Conservation (phyloP, 92 coral and sea anemone species). For the Ricordea florida region DNA sequence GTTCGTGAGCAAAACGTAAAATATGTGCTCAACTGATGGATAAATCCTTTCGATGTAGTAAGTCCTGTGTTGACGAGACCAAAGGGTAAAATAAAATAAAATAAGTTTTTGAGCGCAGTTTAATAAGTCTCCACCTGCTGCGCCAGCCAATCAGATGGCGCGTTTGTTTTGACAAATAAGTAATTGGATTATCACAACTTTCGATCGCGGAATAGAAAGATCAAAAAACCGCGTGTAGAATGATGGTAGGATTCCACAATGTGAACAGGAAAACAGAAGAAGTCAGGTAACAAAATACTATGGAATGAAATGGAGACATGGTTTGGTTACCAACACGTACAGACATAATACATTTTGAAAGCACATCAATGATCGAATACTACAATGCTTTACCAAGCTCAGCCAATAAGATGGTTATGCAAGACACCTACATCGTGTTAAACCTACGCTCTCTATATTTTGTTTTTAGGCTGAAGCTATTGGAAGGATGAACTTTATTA, state of each 20-base stretch:
- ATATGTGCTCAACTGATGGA: no score
- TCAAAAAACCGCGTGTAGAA: constrained; percentile 77
- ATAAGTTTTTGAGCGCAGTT: constrained; percentile 85
- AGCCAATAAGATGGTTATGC: not conserved
- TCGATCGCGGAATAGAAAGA: constrained; percentile 81
- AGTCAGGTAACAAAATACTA: not conserved
- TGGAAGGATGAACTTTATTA: no score
- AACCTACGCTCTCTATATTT: no score
- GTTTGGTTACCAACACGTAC: no score
- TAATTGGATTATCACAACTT: constrained; percentile 97
- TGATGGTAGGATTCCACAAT: constrained; percentile 41
- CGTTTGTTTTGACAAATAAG: constrained; percentile 92
- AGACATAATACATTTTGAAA: no score
- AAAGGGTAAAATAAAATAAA: constrained; percentile 57
- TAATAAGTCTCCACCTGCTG: constrained; percentile 95
- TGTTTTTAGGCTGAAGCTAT: no score
- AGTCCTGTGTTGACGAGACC: constrained; percentile 29
- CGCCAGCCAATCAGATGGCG: constrained; percentile 78
- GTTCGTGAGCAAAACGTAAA: no score
- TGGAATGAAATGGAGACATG: constrained; percentile 21
- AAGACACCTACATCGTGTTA: no score
- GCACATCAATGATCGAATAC: no score
- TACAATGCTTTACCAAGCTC: not conserved
- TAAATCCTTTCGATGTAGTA: constrained; percentile 62
- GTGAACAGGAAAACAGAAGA: constrained; percentile 28